phyloP scores from a whole-genome alignment of 92 coral and sea anemone species.

The Nematostella vectensis region DNA sequence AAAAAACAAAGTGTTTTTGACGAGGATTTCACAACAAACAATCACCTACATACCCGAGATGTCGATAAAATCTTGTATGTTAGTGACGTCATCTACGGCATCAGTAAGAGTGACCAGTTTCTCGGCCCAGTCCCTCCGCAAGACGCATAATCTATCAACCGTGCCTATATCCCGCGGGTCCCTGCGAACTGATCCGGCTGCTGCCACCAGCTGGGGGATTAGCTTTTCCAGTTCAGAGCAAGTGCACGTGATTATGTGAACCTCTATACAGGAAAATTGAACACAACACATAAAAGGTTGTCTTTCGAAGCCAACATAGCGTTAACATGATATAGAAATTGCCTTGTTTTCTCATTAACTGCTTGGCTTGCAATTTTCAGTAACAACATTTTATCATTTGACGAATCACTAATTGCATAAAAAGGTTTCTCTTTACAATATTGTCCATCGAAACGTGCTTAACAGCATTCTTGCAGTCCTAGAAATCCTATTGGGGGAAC shows the following conservation, averaged over 20 bases:
- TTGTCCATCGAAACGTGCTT: too few relatives aligned
- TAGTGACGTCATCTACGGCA: constrained; percentile 75
- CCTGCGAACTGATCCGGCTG: constrained; percentile 59
- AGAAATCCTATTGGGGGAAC: too few relatives aligned
- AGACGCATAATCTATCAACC: constrained; percentile 50
- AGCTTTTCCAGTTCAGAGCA: constrained; percentile 63
- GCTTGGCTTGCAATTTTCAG: too few relatives aligned
- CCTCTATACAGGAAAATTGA: constrained; percentile 31
- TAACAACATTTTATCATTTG: too few relatives aligned
- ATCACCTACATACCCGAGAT: constrained; percentile 48
- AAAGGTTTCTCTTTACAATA: too few relatives aligned
- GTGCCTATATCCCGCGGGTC: constrained; percentile 51
- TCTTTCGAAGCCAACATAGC: too few relatives aligned
- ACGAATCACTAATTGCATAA: too few relatives aligned
- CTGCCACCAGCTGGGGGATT: constrained; percentile 52
- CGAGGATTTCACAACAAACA: too few relatives aligned
- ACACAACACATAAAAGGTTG: not conserved
- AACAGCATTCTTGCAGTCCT: too few relatives aligned
- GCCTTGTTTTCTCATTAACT: too few relatives aligned
- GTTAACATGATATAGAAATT: too few relatives aligned
- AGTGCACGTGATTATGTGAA: constrained; percentile 56
- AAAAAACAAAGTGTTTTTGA: too few relatives aligned
- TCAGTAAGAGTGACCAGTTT: constrained; percentile 57
- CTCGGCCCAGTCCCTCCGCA: constrained; percentile 76
- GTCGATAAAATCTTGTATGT: constrained; percentile 62